A percentile compares a stretch with the other conserved stretches of the same genome.
These are phyloP conservation scores for Onthophagus sagittarius DNA, from an alignment of 2,888 invertebrate genomes.

Conservation along the genomic window DNA sequence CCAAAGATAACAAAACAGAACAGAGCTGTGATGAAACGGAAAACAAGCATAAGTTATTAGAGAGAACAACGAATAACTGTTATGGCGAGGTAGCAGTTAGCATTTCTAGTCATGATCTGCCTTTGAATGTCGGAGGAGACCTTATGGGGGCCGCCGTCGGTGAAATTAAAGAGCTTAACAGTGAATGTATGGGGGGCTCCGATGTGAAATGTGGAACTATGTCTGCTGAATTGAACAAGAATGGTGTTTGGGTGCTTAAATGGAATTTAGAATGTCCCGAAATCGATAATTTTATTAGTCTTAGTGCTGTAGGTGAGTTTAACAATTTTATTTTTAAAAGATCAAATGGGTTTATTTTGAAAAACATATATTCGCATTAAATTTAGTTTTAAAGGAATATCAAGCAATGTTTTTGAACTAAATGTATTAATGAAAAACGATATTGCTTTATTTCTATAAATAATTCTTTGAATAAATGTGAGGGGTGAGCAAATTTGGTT, in stretches of 20 bases:
- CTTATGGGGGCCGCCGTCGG: neutral
- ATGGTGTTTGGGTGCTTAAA: conserved; percentile 44
- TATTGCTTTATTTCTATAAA: too few relatives aligned
- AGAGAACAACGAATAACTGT: conserved; percentile 32
- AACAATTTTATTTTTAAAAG: neutral
- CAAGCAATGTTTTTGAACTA: too few relatives aligned
- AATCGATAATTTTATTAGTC: conserved; percentile 55
- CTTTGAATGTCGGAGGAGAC: neutral
- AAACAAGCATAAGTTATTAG: conserved; percentile 31
- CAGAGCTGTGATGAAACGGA: conserved; percentile 21
- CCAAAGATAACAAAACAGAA: conserved; percentile 33
- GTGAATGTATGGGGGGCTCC: conserved; percentile 5
- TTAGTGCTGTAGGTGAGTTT: conserved; percentile 56
- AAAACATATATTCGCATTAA: neutral
- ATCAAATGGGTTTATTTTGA: neutral
- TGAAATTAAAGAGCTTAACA: neutral
- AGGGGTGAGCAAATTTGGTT: too few relatives aligned
- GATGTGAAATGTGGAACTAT: neutral
- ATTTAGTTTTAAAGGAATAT: too few relatives aligned
- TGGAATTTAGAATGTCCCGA: conserved; percentile 50
- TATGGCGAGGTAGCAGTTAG: conserved; percentile 21
- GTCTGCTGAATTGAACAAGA: conserved; percentile 45
- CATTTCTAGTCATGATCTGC: conserved; percentile 22
- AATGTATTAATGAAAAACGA: too few relatives aligned
- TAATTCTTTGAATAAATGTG: too few relatives aligned